These are phyloP conservation scores for Ramazzottius varieornatus DNA, from an alignment of 2,888 invertebrate species.

Conservation along the genomic window DNA sequence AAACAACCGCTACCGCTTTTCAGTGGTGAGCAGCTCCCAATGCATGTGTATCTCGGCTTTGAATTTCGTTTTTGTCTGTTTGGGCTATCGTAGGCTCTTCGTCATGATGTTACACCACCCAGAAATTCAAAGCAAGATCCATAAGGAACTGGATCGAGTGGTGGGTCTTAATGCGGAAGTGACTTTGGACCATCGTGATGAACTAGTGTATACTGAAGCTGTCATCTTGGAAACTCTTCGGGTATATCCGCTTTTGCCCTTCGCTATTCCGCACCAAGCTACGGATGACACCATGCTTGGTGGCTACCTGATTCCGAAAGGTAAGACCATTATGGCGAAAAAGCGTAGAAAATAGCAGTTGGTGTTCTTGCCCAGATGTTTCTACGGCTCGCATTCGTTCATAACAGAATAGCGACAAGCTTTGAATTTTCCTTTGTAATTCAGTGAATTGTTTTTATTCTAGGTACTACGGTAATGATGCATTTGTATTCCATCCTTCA, in stretches of 20 bases:
- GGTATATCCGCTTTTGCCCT: slow-evolving; percentile 5
- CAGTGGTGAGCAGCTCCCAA: slow-evolving; percentile 5
- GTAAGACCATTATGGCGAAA: no score
- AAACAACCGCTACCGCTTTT: slow-evolving; percentile 6
- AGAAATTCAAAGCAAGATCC: slow-evolving; percentile 5
- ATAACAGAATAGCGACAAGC: no score
- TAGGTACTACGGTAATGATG: slow-evolving; percentile 2
- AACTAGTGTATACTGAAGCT: slow-evolving; percentile 6
- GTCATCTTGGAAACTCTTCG: slow-evolving; percentile 7
- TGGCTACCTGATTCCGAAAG: neutral
- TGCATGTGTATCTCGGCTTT: no score
- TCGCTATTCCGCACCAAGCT: slow-evolving; percentile 5
- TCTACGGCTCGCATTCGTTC: no score
- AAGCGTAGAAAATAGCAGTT: no score
- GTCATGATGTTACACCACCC: slow-evolving; percentile 3
- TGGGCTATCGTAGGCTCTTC: neutral
- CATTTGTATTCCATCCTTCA: slow-evolving; percentile 7
- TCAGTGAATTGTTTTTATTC: no score
- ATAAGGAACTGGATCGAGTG: slow-evolving; percentile 3
- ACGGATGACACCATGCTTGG: slow-evolving; percentile 3
- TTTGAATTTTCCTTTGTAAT: no score
- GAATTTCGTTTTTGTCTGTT: no score
- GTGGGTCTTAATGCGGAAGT: neutral
- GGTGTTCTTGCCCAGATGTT: no score
- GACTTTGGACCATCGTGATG: slow-evolving; percentile 4